phyloP scores from a whole-genome alignment of 2,797 vertebrate genomes.

The Ctenopoma kingsleyae region DNA sequence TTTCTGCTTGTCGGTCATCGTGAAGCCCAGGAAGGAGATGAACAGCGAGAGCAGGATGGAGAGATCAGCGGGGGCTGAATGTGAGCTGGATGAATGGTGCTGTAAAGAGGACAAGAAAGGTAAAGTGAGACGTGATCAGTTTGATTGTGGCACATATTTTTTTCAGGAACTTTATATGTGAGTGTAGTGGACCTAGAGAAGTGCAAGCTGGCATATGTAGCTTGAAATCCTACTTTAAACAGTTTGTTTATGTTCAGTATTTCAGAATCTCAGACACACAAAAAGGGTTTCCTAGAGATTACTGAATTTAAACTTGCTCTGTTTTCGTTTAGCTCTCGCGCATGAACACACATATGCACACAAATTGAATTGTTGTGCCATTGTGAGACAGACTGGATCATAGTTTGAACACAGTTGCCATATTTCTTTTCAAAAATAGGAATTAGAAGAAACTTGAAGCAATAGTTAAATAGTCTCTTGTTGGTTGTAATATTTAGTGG shows the following conservation, averaged over 20 bases:
- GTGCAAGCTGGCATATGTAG: neutral
- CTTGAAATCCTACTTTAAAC: neutral
- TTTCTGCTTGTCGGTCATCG: neutral
- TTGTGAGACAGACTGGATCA: neutral
- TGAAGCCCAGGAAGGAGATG: conserved; percentile 39
- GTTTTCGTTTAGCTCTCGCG: conserved; percentile 11
- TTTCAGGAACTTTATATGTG: neutral
- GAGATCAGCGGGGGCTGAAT: conserved; percentile 87
- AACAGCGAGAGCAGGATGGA: conserved; percentile 63
- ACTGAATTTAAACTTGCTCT: conserved; percentile 12
- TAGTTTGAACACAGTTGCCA: neutral
- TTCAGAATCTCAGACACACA: neutral
- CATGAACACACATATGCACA: neutral
- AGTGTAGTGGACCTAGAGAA: neutral
- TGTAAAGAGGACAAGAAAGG: conserved; percentile 88
- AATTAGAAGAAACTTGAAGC: neutral
- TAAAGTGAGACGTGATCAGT: conserved; percentile 71
- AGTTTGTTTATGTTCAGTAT: neutral
- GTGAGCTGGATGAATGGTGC: conserved; percentile 88
- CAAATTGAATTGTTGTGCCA: neutral
- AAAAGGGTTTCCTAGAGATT: conserved; percentile 1
- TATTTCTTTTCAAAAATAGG: conserved; percentile 3
- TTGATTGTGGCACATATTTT: neutral
- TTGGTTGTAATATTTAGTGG: conserved; percentile 1
- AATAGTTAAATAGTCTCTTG: neutral